Base-by-base conservation (phyloP, 2,888 invertebrate species). In the Lagria hirta region DNA sequence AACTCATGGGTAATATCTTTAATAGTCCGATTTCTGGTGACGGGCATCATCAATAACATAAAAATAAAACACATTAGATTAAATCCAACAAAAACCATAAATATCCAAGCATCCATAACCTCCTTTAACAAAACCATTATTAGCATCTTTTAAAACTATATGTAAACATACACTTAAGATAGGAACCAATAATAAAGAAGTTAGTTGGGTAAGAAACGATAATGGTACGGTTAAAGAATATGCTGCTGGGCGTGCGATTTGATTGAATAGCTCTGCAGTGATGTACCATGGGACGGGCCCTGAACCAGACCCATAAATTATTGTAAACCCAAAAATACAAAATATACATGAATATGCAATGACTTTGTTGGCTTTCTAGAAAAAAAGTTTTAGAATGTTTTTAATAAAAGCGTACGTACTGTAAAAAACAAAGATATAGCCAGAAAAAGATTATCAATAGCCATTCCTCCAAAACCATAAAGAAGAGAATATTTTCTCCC, bases 281-380 rank as follows among this genome's bases (percentile, higher is more conserved):
- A 93, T 79, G 76, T 95, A 94, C 90, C 92, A 93, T 2, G 94
- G 94, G 50, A 95, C 94, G 12, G 93, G 91, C 43, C 94, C 93
- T 5, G 93, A 92, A 0, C 94, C 94, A 7, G 86, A 83, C 0
- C 94, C 93, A 69, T 95, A 95, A 72, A 88, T 82, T 14, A 91
- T 81, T 47, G 94, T 88, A 73, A 89, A 94, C 11, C 85, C 68
- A n/a, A 89, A 78, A 5, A 93, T 86, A 55, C 88, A 74, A 7
- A 81, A 71, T 35, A 93, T 84, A 57, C 86, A 84, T 27, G 84
- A 56, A 65, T 86, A 86, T 1, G 86, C 81, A 30, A 86, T 78
- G 74, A 80, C 81, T 0, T 15, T 2, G 11, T 27, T 5, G 29
- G 12, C 3, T n/a, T 38, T 16, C 38, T 38, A n/a, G 12, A 11